Evolutionary conservation across 2,113 vertebrate species (phyloP).

Genomic region (Podarcis raffonei): DNA sequence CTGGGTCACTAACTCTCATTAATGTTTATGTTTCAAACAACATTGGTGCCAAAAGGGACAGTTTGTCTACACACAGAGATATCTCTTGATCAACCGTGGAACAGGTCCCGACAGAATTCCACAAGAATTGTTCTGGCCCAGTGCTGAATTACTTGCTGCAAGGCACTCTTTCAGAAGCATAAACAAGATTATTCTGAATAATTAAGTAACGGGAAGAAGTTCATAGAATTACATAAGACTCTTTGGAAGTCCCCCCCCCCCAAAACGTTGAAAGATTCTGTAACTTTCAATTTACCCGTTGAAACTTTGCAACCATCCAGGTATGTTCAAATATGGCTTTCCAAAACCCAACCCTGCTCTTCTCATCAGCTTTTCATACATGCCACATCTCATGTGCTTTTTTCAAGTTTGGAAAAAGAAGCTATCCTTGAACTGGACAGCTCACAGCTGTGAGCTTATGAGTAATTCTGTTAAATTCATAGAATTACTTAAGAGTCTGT

Average conservation of each 20-base stretch:
- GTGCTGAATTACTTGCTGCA: conserved; percentile 27
- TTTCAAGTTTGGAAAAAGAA: neutral
- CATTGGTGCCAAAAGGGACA: neutral
- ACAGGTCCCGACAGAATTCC: conserved; percentile 10
- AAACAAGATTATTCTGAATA: conserved; percentile 20
- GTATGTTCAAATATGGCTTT: neutral
- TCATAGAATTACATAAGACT: neutral
- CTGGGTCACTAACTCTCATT: neutral
- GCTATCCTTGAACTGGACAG: no score
- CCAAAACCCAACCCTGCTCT: neutral
- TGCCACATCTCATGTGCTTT: neutral
- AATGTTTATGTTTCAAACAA: neutral
- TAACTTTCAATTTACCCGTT: neutral
- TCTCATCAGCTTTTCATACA: no score
- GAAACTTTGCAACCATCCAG: neutral
- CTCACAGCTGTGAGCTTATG: no score
- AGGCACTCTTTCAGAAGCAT: neutral
- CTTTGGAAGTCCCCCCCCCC: neutral
- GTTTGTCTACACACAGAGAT: neutral
- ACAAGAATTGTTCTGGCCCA: no score
- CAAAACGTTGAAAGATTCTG: neutral
- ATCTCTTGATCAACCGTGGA: neutral
- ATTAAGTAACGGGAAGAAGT: neutral
- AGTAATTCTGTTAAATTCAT: neutral
- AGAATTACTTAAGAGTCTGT: neutral